Evolutionary conservation across 2,888 invertebrate genomes (phyloP), one percentile per base, ranked within the genome.

Genomic region (Ormyrus thymus): DNA sequence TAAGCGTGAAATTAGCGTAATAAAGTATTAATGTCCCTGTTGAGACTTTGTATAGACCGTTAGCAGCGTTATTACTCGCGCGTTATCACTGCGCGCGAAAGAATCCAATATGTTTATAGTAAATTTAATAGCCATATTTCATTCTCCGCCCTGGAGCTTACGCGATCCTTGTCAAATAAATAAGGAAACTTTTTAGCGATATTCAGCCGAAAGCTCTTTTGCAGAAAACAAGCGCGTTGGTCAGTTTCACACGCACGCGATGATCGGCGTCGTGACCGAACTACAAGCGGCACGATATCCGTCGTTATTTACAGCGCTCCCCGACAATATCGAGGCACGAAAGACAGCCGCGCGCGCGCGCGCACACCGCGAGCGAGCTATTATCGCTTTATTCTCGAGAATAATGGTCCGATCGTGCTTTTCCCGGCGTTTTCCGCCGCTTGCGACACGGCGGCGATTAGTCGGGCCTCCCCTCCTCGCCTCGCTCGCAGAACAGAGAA

Each of bases 341-440:
- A 29, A 29, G 29, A 29, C 29, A 29, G 29, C 29, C 29, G 1
- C 29, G 1, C 29, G 1, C 29, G 1, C 29, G 1, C 29, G 1
- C 29, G 1, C 29, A 29, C 29, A 29, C 29, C 29, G 29, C 29
- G 29, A 29, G 1, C 64, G 15, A 45, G 58, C 46, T 53, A 75
- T 68, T 68, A 75, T 61, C 75, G 59, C 1, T 45, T 68, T 51
- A 59, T 66, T 8, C 59, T 10, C 53, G n/a, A 29, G 59, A 29
- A 69, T 76, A 76, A 76, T 76, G 69, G 45, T 53, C 51, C 59
- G 51, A 61, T 77, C 71, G 64, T 71, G 58, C 58, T 64, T 51
- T 53, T 5, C 15, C n/a, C n/a, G 7, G 7, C 58, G 43, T 62
- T 59, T 64, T 58, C 64, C 64, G 13, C 56, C 29, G 29, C 65